Base-by-base conservation (phyloP, 1,140 invertebrate genomes). In the Metopolophium dirhodum region DNA sequence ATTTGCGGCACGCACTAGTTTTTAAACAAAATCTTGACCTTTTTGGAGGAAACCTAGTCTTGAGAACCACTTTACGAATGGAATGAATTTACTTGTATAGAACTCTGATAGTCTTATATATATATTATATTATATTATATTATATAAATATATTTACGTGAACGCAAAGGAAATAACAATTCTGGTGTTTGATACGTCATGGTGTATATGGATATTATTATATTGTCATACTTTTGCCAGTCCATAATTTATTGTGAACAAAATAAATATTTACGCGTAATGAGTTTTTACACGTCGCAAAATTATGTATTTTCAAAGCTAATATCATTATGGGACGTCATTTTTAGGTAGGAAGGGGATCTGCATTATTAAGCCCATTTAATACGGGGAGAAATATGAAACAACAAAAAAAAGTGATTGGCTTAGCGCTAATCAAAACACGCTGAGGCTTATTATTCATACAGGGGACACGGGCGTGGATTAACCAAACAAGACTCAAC, bases 401-500 rank as follows among this genome's bases (percentile, higher is more conserved):
- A 86, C 9, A 26, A 20, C 41, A 68, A 90, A 77, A 91, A 91
- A 82, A 82, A 49, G 49, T 82, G 41, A 91, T 82, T 91, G 90
- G 90, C 90, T 91, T 91, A 91, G 11, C n/a, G 90, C 20, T 91
- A 82, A 91, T 91, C 90, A 68, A 91, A 91, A 91, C 90, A 54
- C 68, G 26, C 14, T 41, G 8, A 91, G 54, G 88, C 51, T 90
- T 77, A 91, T 91, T 82, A 82, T 91, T 91, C 68, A 26, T 82
- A 37, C 41, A 82, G 49, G 90, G 90, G 90, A 77, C 45, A 35
- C 45, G 20, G 49, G n/a, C 57, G 68, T 30, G 68, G 90, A 91
- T 91, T 91, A 91, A 82, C 90, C n/a, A 82, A 77, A 82, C 57
- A 82, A 82, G 90, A 23, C 30, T 49, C 14, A 51, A 51, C 8